These are phyloP conservation scores for Phodopus roborovskii DNA, from an alignment of 2,113 vertebrate genomes.

Conservation along the genomic window DNA sequence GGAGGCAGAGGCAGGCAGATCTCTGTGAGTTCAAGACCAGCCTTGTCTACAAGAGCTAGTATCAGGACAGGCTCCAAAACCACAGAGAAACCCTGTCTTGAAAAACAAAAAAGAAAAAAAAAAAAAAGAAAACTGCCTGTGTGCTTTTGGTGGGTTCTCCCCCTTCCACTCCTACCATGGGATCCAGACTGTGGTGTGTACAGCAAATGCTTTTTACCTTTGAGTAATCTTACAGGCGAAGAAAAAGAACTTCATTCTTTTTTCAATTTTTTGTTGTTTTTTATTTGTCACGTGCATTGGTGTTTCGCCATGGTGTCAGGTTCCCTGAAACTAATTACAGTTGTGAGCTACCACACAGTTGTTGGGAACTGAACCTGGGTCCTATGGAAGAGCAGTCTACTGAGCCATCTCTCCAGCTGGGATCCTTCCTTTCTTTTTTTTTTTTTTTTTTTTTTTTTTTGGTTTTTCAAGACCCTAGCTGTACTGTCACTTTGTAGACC, in stretches of 20 bases:
- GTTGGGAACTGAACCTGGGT: neutral
- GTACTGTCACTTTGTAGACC: neutral
- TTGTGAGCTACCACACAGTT: neutral
- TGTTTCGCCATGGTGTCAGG: neutral
- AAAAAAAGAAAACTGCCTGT: too few species aligned
- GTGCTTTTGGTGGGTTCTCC: neutral
- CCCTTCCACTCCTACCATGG: neutral
- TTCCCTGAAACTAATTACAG: neutral
- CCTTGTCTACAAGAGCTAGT: too few species aligned
- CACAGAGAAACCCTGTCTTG: too few species aligned
- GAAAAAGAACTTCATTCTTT: neutral
- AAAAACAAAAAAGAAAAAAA: too few species aligned
- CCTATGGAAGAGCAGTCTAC: neutral
- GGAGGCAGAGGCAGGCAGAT: too few species aligned
- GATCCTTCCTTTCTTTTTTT: neutral
- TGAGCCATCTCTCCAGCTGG: neutral
- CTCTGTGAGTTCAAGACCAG: too few species aligned
- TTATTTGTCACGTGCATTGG: neutral
- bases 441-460: neutral
- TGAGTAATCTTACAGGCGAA: neutral
- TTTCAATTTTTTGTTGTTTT: neutral
- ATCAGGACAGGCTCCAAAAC: too few species aligned
- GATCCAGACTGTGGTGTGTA: neutral
- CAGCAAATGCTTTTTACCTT: neutral
- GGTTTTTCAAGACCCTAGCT: too few species aligned